Evolutionary conservation across 2,797 vertebrate genomes (phyloP).

Genomic region (Trichosurus vulpecula): DNA sequence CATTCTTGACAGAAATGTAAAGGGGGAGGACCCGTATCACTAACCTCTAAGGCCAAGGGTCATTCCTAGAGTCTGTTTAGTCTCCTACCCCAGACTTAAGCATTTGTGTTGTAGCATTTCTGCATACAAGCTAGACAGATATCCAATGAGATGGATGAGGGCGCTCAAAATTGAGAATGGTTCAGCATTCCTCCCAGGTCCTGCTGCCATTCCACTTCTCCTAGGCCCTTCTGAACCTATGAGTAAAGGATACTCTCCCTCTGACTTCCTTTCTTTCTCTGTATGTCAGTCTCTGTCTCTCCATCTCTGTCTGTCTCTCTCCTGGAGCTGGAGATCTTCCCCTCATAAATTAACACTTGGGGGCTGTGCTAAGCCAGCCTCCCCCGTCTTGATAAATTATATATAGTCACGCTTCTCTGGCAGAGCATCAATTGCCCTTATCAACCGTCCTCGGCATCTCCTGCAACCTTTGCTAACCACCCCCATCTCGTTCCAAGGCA

Average conservation of each 20-base stretch:
- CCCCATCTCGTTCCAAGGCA: not conserved
- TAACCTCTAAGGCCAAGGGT: not conserved
- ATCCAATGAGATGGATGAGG: not conserved
- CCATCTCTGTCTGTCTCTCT: not conserved
- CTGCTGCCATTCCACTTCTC: not conserved
- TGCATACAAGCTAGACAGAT: not conserved
- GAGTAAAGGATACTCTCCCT: not conserved
- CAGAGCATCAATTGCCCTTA: constrained; percentile 37
- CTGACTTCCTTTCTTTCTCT: not conserved
- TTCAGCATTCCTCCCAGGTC: not conserved
- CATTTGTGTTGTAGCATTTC: not conserved
- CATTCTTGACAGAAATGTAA: not conserved
- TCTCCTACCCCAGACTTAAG: not conserved
- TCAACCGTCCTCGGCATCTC: constrained; percentile 34
- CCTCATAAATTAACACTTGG: constrained; percentile 64
- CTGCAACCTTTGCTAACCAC: not conserved
- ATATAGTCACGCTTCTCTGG: constrained; percentile 65
- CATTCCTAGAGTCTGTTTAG: not conserved
- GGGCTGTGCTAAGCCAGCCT: constrained; percentile 59
- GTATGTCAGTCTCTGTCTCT: too few species aligned
- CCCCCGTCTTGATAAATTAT: constrained; percentile 66
- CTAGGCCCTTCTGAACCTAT: not conserved
- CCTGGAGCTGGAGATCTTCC: constrained; percentile 48
- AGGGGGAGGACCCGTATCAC: not conserved
- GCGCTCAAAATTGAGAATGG: not conserved